These are phyloP conservation scores for Drosophila orena DNA, from an alignment of 1,140 invertebrate species.

Conservation along the genomic window DNA sequence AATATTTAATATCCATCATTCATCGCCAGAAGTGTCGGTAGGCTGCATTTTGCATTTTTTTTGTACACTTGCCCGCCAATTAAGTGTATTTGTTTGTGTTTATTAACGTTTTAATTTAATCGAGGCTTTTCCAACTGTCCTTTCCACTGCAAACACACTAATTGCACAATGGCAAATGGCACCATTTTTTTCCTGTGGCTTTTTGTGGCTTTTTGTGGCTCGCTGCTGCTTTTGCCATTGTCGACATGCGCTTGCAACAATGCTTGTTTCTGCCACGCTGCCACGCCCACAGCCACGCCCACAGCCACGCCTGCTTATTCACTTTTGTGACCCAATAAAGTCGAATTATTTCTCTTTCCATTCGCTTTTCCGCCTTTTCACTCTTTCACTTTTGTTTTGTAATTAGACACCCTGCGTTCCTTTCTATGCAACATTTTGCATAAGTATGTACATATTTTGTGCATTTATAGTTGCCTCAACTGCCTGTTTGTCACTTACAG, in stretches of 20 bases:
- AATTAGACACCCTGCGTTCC: slow-evolving; percentile 36
- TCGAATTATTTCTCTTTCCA: slow-evolving; percentile 29
- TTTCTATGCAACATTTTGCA: not conserved
- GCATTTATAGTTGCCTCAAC: slow-evolving; percentile 5
- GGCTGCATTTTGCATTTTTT: no score
- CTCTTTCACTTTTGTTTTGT: slow-evolving; percentile 32
- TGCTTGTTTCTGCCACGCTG: slow-evolving; percentile 46
- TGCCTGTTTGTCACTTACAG: not conserved
- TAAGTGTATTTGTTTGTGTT: no score
- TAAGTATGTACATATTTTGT: not conserved
- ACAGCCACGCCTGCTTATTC: slow-evolving; percentile 36
- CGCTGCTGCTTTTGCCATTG: slow-evolving; percentile 6
- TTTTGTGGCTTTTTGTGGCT: slow-evolving; percentile 6
- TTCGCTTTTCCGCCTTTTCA: not conserved
- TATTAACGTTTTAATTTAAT: no score
- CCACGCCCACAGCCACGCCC: slow-evolving; percentile 25
- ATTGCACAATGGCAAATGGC: no score
- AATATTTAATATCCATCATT: no score
- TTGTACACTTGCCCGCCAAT: no score
- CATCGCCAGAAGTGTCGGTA: not conserved
- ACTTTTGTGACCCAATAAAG: slow-evolving; percentile 56
- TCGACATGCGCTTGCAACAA: slow-evolving; percentile 59
- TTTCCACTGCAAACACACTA: no score
- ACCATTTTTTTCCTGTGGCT: not conserved
- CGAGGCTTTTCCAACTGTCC: no score